These are phyloP conservation scores for Bombus affinis DNA, from an alignment of 1,140 invertebrate species.

Conservation along the genomic window DNA sequence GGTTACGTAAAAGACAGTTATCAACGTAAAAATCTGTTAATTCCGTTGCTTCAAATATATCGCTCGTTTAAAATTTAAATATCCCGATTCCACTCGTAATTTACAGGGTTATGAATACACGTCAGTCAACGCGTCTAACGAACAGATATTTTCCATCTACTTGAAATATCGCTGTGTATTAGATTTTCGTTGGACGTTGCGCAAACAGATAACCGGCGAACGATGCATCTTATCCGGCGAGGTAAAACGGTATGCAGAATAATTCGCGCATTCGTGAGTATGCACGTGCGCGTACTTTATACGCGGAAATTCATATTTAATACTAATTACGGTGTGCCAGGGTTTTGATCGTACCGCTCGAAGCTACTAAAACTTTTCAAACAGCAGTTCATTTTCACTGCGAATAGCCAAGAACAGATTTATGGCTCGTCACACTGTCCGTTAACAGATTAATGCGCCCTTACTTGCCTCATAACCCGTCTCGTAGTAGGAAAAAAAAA, in stretches of 20 bases:
- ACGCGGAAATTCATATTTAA: no score
- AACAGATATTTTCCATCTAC: background rate
- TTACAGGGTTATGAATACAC: conserved; percentile 2
- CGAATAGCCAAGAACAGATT: background rate
- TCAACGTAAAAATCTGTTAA: background rate
- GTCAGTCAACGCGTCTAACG: background rate
- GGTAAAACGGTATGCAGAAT: no score
- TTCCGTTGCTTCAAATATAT: background rate
- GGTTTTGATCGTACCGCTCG: background rate
- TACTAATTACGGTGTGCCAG: no score
- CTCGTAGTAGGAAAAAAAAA: background rate
- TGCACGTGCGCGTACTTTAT: background rate
- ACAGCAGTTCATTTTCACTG: background rate
- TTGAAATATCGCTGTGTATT: background rate
- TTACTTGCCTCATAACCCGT: no score
- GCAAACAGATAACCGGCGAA: background rate
- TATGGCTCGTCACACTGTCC: background rate
- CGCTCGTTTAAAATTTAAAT: background rate
- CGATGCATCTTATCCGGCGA: no score
- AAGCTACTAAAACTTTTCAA: conserved; percentile 1
- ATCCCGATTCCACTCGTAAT: background rate
- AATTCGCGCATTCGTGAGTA: background rate
- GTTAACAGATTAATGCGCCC: background rate
- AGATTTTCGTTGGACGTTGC: background rate
- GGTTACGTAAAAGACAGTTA: background rate